Conservation (phyloP, 2,888 invertebrate genomes). For the Flexamia atlantica region DNA sequence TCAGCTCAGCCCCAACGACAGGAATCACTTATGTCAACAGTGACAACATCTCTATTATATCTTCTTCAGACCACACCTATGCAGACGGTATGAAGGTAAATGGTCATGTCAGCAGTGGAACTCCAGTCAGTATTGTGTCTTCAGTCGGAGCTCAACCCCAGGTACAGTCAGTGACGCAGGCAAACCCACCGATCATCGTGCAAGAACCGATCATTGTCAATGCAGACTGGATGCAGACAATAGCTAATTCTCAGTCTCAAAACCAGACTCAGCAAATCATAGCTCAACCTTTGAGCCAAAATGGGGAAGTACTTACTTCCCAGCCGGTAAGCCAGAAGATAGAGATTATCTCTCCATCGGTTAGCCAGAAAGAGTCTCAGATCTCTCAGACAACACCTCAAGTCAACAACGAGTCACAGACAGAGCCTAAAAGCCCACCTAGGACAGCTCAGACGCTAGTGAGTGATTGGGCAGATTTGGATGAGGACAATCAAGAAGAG, state of each 20-base stretch:
- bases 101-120: slow-evolving; percentile 18
- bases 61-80: slow-evolving; percentile 58
- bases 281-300: background rate
- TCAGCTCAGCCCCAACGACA: slow-evolving; percentile 15
- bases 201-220: slow-evolving; percentile 42
- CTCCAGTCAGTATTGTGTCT: slow-evolving; percentile 17
- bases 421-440: background rate
- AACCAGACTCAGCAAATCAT: slow-evolving; percentile 27
- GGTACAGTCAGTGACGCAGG: slow-evolving; percentile 17
- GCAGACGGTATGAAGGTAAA: slow-evolving; percentile 57
- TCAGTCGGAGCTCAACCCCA: background rate
- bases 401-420: background rate
- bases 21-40: slow-evolving; percentile 54
- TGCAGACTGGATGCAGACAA: slow-evolving; percentile 46
- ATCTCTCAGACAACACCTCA: background rate
- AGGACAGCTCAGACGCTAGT: slow-evolving; percentile 62
- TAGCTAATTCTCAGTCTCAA: slow-evolving; percentile 17
- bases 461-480: slow-evolving; percentile 68
- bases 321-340: background rate
- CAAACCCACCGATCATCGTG: slow-evolving; percentile 36
- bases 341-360: slow-evolving; percentile 5
- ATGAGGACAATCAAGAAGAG: slow-evolving; percentile 67
- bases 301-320: slow-evolving; percentile 24
- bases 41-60: slow-evolving; percentile 50
- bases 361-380: background rate